Evolutionary conservation across 2,113 vertebrate species (phyloP).

Genomic region (Tretioscincus oriximinensis): DNA sequence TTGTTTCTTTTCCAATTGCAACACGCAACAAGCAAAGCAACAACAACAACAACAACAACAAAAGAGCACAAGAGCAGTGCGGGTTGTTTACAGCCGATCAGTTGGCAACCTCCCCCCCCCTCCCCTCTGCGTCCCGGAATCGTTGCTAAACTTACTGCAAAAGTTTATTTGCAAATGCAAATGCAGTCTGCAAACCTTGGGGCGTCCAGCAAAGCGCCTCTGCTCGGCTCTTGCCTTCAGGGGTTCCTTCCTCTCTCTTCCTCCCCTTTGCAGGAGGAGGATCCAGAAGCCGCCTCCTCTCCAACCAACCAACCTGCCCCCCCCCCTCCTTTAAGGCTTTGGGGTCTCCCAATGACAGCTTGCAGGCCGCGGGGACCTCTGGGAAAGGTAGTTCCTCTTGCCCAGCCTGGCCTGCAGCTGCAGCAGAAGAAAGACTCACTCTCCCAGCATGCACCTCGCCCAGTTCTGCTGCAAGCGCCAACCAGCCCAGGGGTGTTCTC

Average conservation of each 20-base stretch:
- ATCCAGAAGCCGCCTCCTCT: no score
- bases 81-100: no score
- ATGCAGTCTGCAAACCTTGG: no score
- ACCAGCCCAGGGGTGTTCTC: not conserved
- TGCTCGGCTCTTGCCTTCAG: not conserved
- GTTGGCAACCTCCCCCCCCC: not conserved
- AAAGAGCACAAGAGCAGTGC: not conserved
- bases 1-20: no score
- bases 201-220: not conserved
- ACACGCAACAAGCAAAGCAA: no score
- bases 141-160: constrained; percentile 2
- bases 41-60: no score
- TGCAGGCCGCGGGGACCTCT: not conserved
- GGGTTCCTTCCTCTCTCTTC: not conserved
- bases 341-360: not conserved
- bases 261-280: no score
- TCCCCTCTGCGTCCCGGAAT: constrained; percentile 1
- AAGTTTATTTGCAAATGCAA: not conserved
- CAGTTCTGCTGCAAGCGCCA: not conserved
- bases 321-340: not conserved
- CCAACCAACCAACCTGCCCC: not conserved
- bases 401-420: no score
- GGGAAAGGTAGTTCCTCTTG: constrained; percentile 1
- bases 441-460: not conserved
- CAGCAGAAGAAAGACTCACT: not conserved